phyloP scores from a whole-genome alignment of 1,140 invertebrate species.

The Musca domestica region DNA sequence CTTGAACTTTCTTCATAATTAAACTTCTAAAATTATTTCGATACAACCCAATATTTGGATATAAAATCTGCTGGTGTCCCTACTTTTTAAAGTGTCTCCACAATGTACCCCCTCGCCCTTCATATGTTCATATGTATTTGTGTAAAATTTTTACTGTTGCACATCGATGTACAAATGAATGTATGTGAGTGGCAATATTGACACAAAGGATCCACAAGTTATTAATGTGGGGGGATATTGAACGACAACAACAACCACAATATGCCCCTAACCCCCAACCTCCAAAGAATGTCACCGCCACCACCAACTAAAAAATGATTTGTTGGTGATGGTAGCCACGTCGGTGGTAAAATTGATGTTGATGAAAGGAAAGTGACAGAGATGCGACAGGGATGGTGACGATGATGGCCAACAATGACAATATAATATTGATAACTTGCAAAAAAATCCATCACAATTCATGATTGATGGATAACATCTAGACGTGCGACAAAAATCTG shows the following conservation, averaged over 20 bases:
- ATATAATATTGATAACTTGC: neutral
- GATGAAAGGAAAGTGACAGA: neutral
- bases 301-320: neutral
- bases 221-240: slow-evolving; percentile 18
- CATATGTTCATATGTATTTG: no score
- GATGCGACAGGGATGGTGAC: neutral
- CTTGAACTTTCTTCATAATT: no score
- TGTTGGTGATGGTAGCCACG: neutral
- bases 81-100: no score
- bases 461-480: slow-evolving; percentile 19
- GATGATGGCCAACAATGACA: no score
- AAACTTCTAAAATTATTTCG: no score
- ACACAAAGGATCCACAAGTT: slow-evolving; percentile 21
- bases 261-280: neutral
- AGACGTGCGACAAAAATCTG: slow-evolving; percentile 6
- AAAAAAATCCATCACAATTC: slow-evolving; percentile 7
- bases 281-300: neutral
- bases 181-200: slow-evolving; percentile 13
- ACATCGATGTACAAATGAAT: no score
- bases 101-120: no score
- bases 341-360: neutral
- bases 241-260: neutral
- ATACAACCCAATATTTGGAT: no score
- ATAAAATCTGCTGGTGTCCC: no score
- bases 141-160: no score